Evolutionary conservation across 2,113 vertebrate genomes (phyloP), one percentile per base, ranked within the genome.

Genomic region (Ciconia maguari): DNA sequence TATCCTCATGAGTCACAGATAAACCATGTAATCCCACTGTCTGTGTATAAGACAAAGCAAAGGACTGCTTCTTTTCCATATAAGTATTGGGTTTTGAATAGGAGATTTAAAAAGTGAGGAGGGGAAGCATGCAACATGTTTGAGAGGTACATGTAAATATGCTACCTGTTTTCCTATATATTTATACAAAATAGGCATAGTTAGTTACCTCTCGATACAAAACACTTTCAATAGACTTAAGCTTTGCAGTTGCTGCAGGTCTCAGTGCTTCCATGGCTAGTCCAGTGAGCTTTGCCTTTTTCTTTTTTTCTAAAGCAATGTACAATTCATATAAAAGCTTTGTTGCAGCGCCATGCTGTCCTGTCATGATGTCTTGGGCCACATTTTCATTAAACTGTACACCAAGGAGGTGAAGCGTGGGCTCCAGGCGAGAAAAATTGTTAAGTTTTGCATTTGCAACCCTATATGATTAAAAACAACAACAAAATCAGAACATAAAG

Each of bases 371-470:
- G 18, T 96, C 98, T 82, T 98, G 98, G 49, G 98, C 98, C 94
- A 98, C 97, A 66, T 97, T 98, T 88, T 98, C 97, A 96, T 99
- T 98, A 87, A 99, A 99, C 36, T 98, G 97, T 87, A 99, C 98
- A 44, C 99, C 99, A 95, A 99, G 94, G 57, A 99, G 97, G 10
- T 98, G 98, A 62, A 99, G 96, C 0, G 99, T 99, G 30, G 99
- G 99, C 87, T 99, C 98, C 83, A 99, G 94, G 27, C 98, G 99
- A 44, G 98, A 98, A 95, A 99, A 99, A 91, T 99, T 99, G 89
- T 98, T 99, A 83, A 99, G 87, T 95, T 98, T 99, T 77, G 99
- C 98, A 94, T 97, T 97, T 48, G 98, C 97, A 52, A 95, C 94
- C 92, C 99, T 99, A 69, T 18, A 91, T 24, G 20, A 62, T 65